These are phyloP conservation scores for Trachelus troglodyta DNA, from an alignment of 2,888 invertebrate genomes.

Conservation along the genomic window DNA sequence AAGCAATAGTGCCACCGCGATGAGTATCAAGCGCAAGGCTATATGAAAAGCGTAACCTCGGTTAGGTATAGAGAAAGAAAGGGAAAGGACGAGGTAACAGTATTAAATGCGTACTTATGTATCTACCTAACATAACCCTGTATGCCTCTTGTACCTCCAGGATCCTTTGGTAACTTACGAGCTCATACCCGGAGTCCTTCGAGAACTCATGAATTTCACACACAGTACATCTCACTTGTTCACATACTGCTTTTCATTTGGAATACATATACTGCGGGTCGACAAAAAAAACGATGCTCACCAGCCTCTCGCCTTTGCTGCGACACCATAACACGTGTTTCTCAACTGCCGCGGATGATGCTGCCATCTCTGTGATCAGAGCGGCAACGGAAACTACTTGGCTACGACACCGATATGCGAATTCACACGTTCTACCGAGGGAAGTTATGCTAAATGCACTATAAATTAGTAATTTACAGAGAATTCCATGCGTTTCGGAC, in stretches of 20 bases:
- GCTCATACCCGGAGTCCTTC: constrained; percentile 14
- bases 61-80: background rate
- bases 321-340: too few species aligned
- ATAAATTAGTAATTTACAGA: constrained; percentile 11
- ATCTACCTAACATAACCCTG: background rate
- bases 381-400: constrained; percentile 2
- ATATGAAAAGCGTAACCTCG: background rate
- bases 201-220: constrained; percentile 48
- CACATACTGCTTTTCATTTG: background rate
- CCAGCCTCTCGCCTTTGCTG: background rate
- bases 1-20: background rate
- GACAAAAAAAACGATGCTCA: background rate
- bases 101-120: constrained; percentile 15
- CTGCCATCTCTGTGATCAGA: background rate
- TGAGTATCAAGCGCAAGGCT: background rate
- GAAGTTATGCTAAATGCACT: constrained; percentile 13
- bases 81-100: background rate
- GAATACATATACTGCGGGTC: background rate
- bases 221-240: constrained; percentile 25
- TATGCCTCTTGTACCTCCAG: background rate
- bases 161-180: background rate
- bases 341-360: background rate
- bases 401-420: background rate
- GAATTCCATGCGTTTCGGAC: background rate
- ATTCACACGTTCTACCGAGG: background rate